Percentiles rank a stretch among this genome's conserved stretches.
Conservation (phyloP, 2,797 vertebrate species). For the Mus caroli region DNA sequence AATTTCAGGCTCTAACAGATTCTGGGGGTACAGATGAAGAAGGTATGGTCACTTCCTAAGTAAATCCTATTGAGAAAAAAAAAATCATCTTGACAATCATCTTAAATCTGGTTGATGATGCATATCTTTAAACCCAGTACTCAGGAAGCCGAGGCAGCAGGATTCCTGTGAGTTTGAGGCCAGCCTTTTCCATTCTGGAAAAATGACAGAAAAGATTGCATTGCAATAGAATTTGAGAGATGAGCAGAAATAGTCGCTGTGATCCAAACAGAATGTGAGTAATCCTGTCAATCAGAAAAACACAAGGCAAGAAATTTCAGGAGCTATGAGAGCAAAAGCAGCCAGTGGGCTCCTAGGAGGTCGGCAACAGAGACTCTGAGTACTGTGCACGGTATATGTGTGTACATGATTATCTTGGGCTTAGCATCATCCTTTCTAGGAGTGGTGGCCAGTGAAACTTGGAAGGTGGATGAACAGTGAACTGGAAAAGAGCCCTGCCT, state of each 20-base stretch:
- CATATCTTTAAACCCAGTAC: background rate
- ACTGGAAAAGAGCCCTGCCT: no score
- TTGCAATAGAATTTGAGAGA: background rate
- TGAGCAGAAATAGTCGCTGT: no score
- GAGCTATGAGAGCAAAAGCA: background rate
- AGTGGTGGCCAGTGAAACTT: background rate
- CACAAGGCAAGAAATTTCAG: background rate
- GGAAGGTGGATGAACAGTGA: no score
- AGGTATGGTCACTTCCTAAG: background rate
- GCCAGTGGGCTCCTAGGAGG: background rate
- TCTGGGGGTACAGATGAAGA: background rate
- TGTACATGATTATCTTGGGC: rapidly evolving
- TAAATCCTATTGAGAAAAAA: constrained; percentile 36
- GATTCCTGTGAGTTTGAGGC: background rate
- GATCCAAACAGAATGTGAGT: background rate
- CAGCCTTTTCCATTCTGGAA: background rate
- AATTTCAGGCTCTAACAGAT: background rate
- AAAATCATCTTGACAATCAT: constrained; percentile 19
- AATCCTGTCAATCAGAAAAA: background rate
- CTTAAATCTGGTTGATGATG: background rate
- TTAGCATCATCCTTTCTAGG: background rate
- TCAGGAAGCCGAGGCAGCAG: background rate
- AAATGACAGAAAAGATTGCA: background rate
- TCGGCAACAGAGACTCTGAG: background rate
- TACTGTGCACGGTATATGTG: no score